Conservation (phyloP, 1,140 invertebrate species). For the Trichomalopsis sarcophagae region DNA sequence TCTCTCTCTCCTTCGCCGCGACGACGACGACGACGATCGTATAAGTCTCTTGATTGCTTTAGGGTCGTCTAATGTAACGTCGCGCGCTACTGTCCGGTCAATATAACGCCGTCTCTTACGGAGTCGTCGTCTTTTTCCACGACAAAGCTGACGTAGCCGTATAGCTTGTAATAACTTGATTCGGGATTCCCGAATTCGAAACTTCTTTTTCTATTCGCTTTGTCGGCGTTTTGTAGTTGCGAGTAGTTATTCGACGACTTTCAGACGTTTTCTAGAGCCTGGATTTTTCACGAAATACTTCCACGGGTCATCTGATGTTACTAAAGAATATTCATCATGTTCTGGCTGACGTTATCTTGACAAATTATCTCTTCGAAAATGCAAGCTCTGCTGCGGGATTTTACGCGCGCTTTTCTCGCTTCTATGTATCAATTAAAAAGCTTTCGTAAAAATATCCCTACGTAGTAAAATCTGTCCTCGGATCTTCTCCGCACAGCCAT, state of each 20-base stretch:
- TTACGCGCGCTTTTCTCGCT: background rate
- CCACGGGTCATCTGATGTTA: too few species aligned
- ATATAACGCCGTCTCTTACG: background rate
- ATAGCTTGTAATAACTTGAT: conserved; percentile 17
- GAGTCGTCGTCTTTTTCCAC: conserved; percentile 3
- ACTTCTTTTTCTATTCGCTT: conserved; percentile 2
- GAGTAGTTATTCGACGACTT: too few species aligned
- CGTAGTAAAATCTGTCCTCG: too few species aligned
- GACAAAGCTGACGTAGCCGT: background rate
- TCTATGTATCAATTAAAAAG: background rate
- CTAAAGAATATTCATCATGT: background rate
- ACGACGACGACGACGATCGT: conserved; percentile 39
- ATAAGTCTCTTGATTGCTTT: conserved; percentile 54
- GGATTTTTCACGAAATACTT: background rate
- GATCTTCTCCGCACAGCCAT: too few species aligned
- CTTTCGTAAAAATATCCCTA: too few species aligned
- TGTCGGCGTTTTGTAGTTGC: background rate
- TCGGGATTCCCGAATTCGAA: conserved; percentile 5
- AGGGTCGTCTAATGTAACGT: conserved; percentile 49
- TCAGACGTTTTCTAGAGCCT: background rate
- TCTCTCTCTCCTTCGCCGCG: background rate
- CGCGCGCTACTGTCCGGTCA: conserved; percentile 16
- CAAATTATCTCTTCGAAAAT: conserved; percentile 20
- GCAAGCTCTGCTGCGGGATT: background rate
- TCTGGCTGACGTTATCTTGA: conserved; percentile 23